These are phyloP conservation scores for Peromyscus melanophrys DNA, from an alignment of 2,797 vertebrate genomes.

Conservation along the genomic window DNA sequence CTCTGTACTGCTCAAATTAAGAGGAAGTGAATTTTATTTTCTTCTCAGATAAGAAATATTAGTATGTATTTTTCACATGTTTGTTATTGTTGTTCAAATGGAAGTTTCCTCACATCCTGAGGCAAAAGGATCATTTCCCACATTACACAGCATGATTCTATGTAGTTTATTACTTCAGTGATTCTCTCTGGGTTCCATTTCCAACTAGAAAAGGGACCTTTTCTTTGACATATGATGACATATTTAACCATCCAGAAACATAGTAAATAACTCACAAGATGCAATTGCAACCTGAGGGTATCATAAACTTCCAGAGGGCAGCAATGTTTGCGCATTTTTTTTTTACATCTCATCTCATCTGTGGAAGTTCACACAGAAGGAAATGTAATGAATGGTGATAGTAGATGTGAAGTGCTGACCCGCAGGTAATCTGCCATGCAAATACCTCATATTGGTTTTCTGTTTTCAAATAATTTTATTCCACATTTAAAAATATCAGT, in stretches of 20 bases:
- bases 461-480: not conserved
- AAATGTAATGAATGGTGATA: not conserved
- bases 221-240: constrained; percentile 36
- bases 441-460: not conserved
- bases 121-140: constrained; percentile 63
- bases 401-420: not conserved
- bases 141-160: constrained; percentile 56
- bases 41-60: constrained; percentile 60
- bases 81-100: constrained; percentile 66
- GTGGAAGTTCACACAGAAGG: not conserved
- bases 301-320: not conserved
- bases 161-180: constrained; percentile 72
- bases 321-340: not conserved
- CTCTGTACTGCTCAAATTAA: constrained; percentile 30
- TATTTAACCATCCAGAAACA: constrained; percentile 51
- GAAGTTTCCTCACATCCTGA: constrained; percentile 41
- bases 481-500: not conserved
- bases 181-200: constrained; percentile 65
- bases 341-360: not conserved
- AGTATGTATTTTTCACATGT: constrained; percentile 1
- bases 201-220: not conserved
- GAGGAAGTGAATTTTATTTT: constrained; percentile 63
- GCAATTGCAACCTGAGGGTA: not conserved
- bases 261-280: constrained; percentile 54
- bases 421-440: not conserved